phyloP scores from a whole-genome alignment of 2,113 vertebrate genomes.

The Eudorcas thomsonii region DNA sequence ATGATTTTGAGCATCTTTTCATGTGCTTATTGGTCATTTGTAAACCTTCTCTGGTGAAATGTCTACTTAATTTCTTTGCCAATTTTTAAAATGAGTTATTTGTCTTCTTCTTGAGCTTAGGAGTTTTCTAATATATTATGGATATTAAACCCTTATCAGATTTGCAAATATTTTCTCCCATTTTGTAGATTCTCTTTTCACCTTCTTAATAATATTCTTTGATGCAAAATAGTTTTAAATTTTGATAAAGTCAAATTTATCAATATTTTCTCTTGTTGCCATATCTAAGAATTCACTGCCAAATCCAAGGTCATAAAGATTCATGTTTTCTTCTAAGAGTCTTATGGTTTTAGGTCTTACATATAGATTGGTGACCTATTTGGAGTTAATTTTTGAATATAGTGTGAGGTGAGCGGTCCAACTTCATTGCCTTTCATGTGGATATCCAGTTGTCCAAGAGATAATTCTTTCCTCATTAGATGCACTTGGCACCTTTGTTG shows the following conservation, averaged over 20 bases:
- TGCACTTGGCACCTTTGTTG: neutral
- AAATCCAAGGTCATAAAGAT: neutral
- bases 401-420: neutral
- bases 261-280: neutral
- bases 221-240: neutral
- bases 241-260: neutral
- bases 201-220: neutral
- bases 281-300: neutral
- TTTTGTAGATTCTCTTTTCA: neutral
- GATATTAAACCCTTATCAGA: neutral
- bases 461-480: neutral
- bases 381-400: neutral
- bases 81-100: neutral
- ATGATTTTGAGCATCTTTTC: neutral
- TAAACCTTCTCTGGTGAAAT: neutral
- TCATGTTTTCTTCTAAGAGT: neutral
- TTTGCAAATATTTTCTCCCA: neutral
- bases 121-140: neutral
- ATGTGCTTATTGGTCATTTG: neutral
- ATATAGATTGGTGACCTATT: neutral
- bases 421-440: neutral
- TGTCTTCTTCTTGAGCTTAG: neutral
- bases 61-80: neutral
- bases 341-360: neutral
- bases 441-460: neutral